Percentiles rank a stretch among this genome's conserved stretches.
Conservation (phyloP, 1,140 invertebrate species). For the Drosophila sturtevanti region DNA sequence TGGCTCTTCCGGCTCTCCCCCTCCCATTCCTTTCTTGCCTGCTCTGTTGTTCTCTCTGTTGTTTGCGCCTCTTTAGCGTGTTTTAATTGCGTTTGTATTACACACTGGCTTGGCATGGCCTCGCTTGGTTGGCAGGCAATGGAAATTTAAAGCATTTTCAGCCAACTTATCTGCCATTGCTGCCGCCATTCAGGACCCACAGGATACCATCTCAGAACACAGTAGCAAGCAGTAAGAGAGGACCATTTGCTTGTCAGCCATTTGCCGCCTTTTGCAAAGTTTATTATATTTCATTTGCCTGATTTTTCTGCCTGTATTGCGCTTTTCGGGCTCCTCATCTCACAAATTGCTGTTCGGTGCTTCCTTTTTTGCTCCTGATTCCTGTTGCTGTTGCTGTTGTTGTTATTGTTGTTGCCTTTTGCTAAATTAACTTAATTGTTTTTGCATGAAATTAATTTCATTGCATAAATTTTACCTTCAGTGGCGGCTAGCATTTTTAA, state of each 20-base stretch:
- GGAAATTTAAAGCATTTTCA: constrained; percentile 73
- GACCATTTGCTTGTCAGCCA: neutral
- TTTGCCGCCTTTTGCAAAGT: constrained; percentile 50
- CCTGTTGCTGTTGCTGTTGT: constrained; percentile 16
- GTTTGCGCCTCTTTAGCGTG: constrained; percentile 79
- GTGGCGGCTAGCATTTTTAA: constrained; percentile 15
- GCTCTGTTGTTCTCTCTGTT: constrained; percentile 54
- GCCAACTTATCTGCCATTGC: constrained; percentile 15
- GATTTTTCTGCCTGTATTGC: constrained; percentile 69
- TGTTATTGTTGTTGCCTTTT: constrained; percentile 47
- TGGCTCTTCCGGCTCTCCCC: constrained; percentile 19
- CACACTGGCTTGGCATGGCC: constrained; percentile 40
- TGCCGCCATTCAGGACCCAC: neutral
- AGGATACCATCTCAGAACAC: constrained; percentile 11
- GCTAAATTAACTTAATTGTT: constrained; percentile 82
- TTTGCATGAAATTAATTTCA: constrained; percentile 81
- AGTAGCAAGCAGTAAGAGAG: neutral
- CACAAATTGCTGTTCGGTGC: neutral
- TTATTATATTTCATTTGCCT: constrained; percentile 80
- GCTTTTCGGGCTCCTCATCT: constrained; percentile 43
- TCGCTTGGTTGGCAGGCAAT: constrained; percentile 23
- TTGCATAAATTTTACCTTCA: constrained; percentile 78
- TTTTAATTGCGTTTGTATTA: constrained; percentile 82
- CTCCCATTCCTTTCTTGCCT: neutral
- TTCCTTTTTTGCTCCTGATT: neutral